Evolutionary conservation across 2,113 vertebrate species (phyloP), one percentile per base, ranked within the genome.

Genomic region (Tichodroma muraria): DNA sequence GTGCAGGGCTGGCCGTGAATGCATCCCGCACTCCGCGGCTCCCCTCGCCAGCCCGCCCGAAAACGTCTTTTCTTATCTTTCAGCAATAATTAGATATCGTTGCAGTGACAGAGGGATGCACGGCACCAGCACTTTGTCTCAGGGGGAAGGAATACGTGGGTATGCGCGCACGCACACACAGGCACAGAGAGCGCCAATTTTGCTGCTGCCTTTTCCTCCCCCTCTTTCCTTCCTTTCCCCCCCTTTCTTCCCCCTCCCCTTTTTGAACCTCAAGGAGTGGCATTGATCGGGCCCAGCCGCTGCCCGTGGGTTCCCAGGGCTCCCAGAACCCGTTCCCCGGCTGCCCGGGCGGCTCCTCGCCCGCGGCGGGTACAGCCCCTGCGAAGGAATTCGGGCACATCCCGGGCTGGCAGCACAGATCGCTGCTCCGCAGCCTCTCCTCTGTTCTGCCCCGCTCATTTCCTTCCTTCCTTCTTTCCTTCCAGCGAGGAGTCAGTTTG

Each of bases 91-190:
- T 79, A 95, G 70, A 63, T 13, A 81, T 49, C 87, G 65, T 21
- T 22, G 60, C 35, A 20, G 78, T 81, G 93, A 82, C 78, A 86
- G 63, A 30, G 63, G 38, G 91, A 52, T 53, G 59, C 87, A 35
- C 71, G 35, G 89, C 89, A 83, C 64, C 83, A 28, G n/a, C 73
- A 93, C 87, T 91, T 66, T 87, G 64, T 86, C 49, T 73, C 72
- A 4, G 49, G 40, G 92, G 63, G 25, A 73, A 84, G 56, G 56
- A 78, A 42, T 86, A 87, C 47, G 47, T 28, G 90, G 88, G 8
- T 79, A 14, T 50, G 44, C 23, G 49, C 52, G 31, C 76, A n/a
- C 31, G n/a, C n/a, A 68, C 42, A 65, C 71, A 45, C 25, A 56
- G 47, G n/a, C 63, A 75, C 35, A 49, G 44, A 40, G 14, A 89